Base-by-base conservation (phyloP, 2,797 vertebrate genomes). In the Paedocypris micromegethes region DNA sequence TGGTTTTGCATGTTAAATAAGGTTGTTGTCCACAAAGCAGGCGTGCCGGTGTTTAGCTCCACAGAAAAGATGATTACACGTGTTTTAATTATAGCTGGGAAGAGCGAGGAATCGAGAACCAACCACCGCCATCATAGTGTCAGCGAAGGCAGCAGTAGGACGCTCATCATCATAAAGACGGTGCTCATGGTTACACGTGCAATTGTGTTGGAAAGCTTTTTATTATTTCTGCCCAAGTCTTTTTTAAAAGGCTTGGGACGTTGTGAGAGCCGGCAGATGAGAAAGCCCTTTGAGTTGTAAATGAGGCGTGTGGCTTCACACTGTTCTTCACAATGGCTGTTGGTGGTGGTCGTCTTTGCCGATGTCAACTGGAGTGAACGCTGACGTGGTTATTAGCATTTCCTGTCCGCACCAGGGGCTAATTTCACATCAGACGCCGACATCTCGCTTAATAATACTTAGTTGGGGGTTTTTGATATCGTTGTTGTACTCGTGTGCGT, bases 31-130 rank as follows among this genome's bases (percentile, higher is more conserved):
- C 39, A 37, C 4, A 23, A 23, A 50, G 66, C 64, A 58, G 63
- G 58, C 23, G 37, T 57, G 7, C 42, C 58, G 5, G 41, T 60
- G 63, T 73, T 75, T 44, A 56, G 46, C 50, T 70, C 63, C 46
- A 48, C 50, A 67, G 41, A 68, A 62, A 42, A 64, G 67, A 52
- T 50, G 69, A 81, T 79, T 78, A 73, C 68, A 66, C 69, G 55
- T 61, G 73, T 80, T 77, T 75, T 81, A 83, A 83, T 83, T 82
- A 79, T 75, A 78, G 72, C 74, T 73, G 44, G 9, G 72, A 66
- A 63, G 66, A 6, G 39, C 41, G 68, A 38, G 55, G 58, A 65
- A 54, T 45, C 5, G 46, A 23, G 51, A 58, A 9, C 64, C 61
- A 43, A 54, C 67, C 73, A 78, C 54, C 58, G 50, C 75, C 64